phyloP scores from a whole-genome alignment of 2,888 invertebrate genomes.

The Stegophylla sp. region DNA sequence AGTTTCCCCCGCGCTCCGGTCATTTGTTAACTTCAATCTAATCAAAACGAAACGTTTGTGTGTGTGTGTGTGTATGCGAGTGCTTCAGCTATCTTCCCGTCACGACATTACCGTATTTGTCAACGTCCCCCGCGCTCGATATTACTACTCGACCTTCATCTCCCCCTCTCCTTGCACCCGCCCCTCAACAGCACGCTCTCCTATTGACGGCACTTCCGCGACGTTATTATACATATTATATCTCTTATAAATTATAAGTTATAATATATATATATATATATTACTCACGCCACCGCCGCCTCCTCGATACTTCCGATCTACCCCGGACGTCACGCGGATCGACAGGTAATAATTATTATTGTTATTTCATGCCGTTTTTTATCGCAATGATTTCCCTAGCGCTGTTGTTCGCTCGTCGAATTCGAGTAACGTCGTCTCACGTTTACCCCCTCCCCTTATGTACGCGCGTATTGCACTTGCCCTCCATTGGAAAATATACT shows the following conservation, averaged over 20 bases:
- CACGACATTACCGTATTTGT: slow-evolving; percentile 57
- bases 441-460: no score
- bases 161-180: background rate
- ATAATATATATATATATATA: no score
- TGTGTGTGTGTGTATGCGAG: background rate
- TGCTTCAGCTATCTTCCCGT: slow-evolving; percentile 12
- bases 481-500: no score
- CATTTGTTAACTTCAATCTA: slow-evolving; percentile 57
- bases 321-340: background rate
- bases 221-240: background rate
- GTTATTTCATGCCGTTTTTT: no score
- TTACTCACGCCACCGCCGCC: no score
- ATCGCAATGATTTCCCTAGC: no score
- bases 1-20: slow-evolving; percentile 20
- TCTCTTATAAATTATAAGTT: no score
- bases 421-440: no score
- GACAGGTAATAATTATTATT: background rate
- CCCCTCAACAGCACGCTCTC: no score
- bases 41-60: slow-evolving; percentile 56
- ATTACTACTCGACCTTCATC: slow-evolving; percentile 3
- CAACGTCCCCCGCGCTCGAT: slow-evolving; percentile 23
- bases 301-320: background rate
- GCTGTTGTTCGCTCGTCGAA: no score
- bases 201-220: no score
- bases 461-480: no score